Base-by-base conservation (phyloP, 2,888 invertebrate species). In the Drosophila melanosoma region DNA sequence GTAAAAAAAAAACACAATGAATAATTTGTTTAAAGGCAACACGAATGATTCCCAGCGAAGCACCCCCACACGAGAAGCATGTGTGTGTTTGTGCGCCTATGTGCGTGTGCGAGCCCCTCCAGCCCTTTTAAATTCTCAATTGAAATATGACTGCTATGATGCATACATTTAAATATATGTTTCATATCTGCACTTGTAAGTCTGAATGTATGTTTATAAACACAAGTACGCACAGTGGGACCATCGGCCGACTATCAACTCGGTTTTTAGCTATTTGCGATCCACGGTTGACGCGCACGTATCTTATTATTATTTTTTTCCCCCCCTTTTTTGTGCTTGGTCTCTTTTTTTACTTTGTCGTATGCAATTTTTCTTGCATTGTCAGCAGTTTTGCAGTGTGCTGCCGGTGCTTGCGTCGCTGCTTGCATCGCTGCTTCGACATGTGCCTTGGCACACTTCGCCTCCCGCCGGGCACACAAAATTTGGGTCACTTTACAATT, bases 401-500 rank as follows among this genome's bases (percentile, higher is more conserved):
- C 74, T 73, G 86, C 49, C 17, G n/a, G 23, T 49, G 53, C 35
- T 20, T 32, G 32, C 32, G 83, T 48, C 42, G 36, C 54, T 8
- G 38, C 56, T n/a, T 5, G 11, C 40, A 33, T 33, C 58, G 56
- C 45, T 57, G 64, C 42, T 60, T 35, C 49, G 38, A 20, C 12
- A 53, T 76, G 86, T 84, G 82, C 89, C 83, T 83, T 88, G 90
- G 87, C 89, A 89, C 82, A 90, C 90, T 86, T 90, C 84, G 89
- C 60, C 74, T 73, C 82, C 75, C 76, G 80, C 70, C 64, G 70
- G 74, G 76, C 70, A 69, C 61, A 61, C 32, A 57, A 75, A 90
- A 90, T 90, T 87, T 87, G 87, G 90, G 90, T 87, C 90, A 90
- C 81, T 89, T 79, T 88, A 88, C 78, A 86, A 86, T 89, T 90